Conservation (phyloP, 2,888 invertebrate genomes). For the Pammene aurita region DNA sequence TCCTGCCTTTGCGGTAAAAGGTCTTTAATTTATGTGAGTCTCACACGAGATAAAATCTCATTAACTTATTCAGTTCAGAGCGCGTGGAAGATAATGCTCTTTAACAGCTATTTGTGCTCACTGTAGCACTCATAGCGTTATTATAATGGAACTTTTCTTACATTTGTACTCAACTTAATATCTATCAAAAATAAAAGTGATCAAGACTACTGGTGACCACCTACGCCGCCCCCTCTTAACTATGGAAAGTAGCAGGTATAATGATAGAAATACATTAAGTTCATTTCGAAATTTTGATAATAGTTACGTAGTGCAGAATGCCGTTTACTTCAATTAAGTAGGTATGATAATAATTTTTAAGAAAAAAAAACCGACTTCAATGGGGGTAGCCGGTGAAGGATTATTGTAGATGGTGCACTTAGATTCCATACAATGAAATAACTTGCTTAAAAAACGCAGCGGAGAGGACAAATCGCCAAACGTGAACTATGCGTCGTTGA, state of each 20-base stretch:
- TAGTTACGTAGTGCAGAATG: background rate
- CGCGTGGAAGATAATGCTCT: constrained; percentile 17
- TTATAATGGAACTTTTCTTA: constrained; percentile 19
- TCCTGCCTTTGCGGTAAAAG: constrained; percentile 29
- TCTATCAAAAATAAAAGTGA: constrained; percentile 30
- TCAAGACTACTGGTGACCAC: constrained; percentile 28
- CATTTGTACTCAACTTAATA: constrained; percentile 15
- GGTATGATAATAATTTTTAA: no score
- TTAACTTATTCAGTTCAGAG: constrained; percentile 29
- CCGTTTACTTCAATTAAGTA: background rate
- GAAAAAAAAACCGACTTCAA: no score
- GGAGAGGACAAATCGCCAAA: no score
- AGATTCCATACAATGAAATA: no score
- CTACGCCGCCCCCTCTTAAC: constrained; percentile 22
- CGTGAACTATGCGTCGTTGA: no score
- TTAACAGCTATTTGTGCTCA: constrained; percentile 9
- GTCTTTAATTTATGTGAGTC: constrained; percentile 24
- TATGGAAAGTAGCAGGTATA: constrained; percentile 30
- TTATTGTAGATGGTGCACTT: no score
- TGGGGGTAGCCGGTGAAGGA: no score
- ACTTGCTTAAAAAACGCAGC: no score
- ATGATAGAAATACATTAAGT: constrained; percentile 35
- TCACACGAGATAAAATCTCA: constrained; percentile 27
- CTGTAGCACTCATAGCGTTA: background rate
- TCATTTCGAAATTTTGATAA: constrained; percentile 32